Percentiles rank a stretch among this genome's conserved stretches.
Evolutionary conservation across 2,113 vertebrate species (phyloP).

Genomic region (Carassius auratus): DNA sequence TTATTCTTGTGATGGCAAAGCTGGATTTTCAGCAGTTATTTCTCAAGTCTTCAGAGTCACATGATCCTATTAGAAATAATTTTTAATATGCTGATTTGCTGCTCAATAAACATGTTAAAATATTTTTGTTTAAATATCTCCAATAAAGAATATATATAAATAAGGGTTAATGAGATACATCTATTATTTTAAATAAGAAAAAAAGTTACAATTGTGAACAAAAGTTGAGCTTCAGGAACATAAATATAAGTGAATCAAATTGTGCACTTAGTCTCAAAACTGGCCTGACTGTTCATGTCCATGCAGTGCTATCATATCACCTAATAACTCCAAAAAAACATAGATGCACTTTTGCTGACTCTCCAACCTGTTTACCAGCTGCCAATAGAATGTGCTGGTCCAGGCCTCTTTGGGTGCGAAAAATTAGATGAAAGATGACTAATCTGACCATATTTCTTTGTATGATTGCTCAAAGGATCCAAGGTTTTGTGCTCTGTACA

Average conservation of each 20-base stretch:
- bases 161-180: too few relatives aligned
- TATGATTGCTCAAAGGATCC: background rate
- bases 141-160: too few relatives aligned
- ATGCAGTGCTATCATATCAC: background rate
- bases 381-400: background rate
- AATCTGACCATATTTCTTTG: conserved; percentile 4
- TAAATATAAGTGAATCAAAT: background rate
- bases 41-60: too few relatives aligned
- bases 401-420: background rate
- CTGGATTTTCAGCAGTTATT: background rate
- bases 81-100: background rate
- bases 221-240: background rate
- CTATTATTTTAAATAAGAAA: background rate
- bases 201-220: background rate
- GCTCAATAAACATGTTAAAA: background rate
- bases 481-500: conserved; percentile 1
- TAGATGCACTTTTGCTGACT: background rate
- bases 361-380: background rate
- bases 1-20: background rate
- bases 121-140: too few relatives aligned
- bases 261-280: background rate
- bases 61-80: background rate
- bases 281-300: background rate
- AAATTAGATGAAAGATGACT: background rate
- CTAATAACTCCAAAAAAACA: background rate